These are phyloP conservation scores for Drosophila cognata DNA, from an alignment of 2,888 invertebrate species.

Conservation along the genomic window DNA sequence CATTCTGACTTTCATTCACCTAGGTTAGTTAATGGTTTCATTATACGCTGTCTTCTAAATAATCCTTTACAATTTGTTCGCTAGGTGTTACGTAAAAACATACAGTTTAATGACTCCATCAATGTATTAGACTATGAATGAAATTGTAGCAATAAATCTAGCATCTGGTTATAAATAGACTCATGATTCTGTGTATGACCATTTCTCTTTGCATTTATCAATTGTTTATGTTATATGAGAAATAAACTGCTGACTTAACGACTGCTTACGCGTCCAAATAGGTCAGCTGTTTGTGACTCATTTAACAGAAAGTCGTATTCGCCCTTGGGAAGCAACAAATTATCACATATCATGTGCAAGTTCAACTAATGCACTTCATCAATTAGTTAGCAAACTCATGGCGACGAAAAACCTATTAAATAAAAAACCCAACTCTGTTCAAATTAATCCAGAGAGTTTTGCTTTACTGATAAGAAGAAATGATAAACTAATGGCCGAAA, in stretches of 20 bases:
- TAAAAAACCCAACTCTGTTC: constrained; percentile 16
- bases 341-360: constrained; percentile 24
- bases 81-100: background rate
- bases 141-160: background rate
- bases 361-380: constrained; percentile 26
- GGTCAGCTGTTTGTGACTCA: constrained; percentile 33
- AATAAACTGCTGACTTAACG: constrained; percentile 10
- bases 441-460: constrained; percentile 10
- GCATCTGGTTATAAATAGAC: constrained; percentile 15
- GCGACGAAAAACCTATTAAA: background rate
- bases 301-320: background rate
- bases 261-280: constrained; percentile 23
- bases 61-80: background rate
- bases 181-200: constrained; percentile 3
- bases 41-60: background rate
- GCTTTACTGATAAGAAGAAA: constrained; percentile 41
- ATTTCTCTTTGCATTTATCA: background rate
- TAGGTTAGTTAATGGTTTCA: background rate
- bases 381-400: constrained; percentile 26
- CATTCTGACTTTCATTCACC: background rate
- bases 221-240: constrained; percentile 24
- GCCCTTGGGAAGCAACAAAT: background rate
- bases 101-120: background rate
- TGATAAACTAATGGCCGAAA: constrained; percentile 43
- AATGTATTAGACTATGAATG: background rate